A percentile compares a stretch with the other conserved stretches of the same genome.
Evolutionary conservation across 2,797 vertebrate species (phyloP).

Genomic region (Catostomus latipinnis): DNA sequence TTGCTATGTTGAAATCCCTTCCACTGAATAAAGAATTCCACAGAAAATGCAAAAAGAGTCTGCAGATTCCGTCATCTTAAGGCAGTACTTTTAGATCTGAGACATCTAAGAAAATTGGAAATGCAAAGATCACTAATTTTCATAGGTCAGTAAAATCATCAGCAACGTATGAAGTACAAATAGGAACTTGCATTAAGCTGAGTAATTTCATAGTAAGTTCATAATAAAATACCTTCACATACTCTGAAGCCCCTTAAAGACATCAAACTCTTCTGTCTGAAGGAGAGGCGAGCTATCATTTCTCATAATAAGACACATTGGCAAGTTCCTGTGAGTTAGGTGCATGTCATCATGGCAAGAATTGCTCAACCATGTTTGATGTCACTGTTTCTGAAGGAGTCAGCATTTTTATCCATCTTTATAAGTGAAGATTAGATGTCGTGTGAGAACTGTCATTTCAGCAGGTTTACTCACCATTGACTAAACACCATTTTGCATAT

Average conservation of each 20-base stretch:
- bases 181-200: not conserved
- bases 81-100: not conserved
- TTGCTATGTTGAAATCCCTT: too few relatives aligned
- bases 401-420: conserved; percentile 44
- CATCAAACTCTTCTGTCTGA: not conserved
- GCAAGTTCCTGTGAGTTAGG: not conserved
- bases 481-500: not conserved
- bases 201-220: not conserved
- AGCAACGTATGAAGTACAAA: not conserved
- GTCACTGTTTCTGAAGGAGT: not conserved
- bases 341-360: conserved; percentile 1
- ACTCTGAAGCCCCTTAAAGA: not conserved
- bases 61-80: not conserved
- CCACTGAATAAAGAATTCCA: too few relatives aligned
- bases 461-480: conserved; percentile 38
- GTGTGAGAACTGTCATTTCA: conserved; percentile 54
- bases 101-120: not conserved
- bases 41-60: too few relatives aligned
- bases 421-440: conserved; percentile 63
- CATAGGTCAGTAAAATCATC: not conserved
- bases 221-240: not conserved
- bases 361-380: conserved; percentile 12
- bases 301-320: conserved; percentile 16
- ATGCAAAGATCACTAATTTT: not conserved
- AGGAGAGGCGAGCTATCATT: conserved; percentile 1